Conservation (phyloP, 2,113 vertebrate species). For the Percopsis transmontana region DNA sequence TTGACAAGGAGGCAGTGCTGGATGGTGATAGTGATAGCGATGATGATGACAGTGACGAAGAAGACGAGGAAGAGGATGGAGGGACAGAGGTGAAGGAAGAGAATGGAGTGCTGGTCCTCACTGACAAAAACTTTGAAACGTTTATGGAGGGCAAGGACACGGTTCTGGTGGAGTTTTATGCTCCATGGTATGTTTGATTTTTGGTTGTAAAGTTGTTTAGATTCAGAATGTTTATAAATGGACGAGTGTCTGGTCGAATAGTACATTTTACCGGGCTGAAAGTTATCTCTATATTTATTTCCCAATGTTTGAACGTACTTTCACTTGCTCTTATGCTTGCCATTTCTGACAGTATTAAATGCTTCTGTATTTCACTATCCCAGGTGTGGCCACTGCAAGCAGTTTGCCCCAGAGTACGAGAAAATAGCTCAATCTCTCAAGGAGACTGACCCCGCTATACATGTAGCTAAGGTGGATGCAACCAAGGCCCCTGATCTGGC, state of each 20-base stretch:
- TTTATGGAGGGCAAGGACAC: conserved; percentile 91
- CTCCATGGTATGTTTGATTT: conserved; percentile 84
- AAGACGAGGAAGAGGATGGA: conserved; percentile 62
- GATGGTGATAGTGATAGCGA: conserved; percentile 59
- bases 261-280: not conserved
- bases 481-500: conserved; percentile 81
- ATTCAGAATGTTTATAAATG: not conserved
- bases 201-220: not conserved
- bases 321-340: not conserved
- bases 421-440: conserved; percentile 89
- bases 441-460: conserved; percentile 88
- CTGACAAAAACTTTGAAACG: conserved; percentile 86
- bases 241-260: not conserved
- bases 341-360: not conserved
- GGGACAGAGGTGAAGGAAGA: conserved; percentile 92
- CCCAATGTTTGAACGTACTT: too few relatives aligned
- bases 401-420: conserved; percentile 94
- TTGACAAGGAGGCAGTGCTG: conserved; percentile 18
- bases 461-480: conserved; percentile 93
- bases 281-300: not conserved
- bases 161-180: conserved; percentile 94
- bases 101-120: conserved; percentile 89
- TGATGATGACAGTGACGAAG: conserved; percentile 56
- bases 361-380: not conserved
- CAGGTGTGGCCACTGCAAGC: conserved; percentile 98